These are phyloP conservation scores for Pseudomyrmex concolor DNA, from an alignment of 1,140 invertebrate species.

Conservation along the genomic window DNA sequence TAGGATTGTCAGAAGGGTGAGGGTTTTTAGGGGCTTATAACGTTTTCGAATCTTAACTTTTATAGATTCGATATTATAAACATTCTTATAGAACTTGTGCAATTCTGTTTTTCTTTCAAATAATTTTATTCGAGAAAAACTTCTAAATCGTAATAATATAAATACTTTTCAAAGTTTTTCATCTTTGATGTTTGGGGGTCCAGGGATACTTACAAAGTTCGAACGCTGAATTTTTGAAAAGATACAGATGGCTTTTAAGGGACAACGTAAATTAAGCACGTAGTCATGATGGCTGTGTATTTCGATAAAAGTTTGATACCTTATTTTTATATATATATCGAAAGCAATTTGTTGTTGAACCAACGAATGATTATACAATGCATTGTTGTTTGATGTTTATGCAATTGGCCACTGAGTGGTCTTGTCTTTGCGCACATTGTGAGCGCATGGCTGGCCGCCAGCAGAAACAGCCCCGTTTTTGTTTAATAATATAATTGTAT, in stretches of 20 bases:
- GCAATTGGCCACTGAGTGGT: conserved; percentile 83
- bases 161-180: neutral
- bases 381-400: conserved; percentile 83
- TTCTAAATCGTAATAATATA: too few relatives aligned
- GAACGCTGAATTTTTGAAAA: conserved; percentile 36
- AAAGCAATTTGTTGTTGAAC: conserved; percentile 82
- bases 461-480: conserved; percentile 65
- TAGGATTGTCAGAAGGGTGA: neutral
- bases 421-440: conserved; percentile 74
- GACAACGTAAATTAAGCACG: conserved; percentile 78
- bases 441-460: conserved; percentile 69
- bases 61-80: too few relatives aligned
- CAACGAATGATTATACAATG: conserved; percentile 80
- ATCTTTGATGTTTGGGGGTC: neutral
- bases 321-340: conserved; percentile 85
- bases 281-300: conserved; percentile 85
- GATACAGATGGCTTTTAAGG: conserved; percentile 59
- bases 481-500: conserved; percentile 67
- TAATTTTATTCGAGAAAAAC: too few relatives aligned
- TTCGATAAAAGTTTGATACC: conserved; percentile 83
- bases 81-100: too few relatives aligned
- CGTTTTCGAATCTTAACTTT: too few relatives aligned
- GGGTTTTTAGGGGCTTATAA: neutral
- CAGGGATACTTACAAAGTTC: neutral
- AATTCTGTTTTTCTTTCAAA: too few relatives aligned